Conservation (phyloP, 1,140 invertebrate genomes). For the Anastatus disparis region DNA sequence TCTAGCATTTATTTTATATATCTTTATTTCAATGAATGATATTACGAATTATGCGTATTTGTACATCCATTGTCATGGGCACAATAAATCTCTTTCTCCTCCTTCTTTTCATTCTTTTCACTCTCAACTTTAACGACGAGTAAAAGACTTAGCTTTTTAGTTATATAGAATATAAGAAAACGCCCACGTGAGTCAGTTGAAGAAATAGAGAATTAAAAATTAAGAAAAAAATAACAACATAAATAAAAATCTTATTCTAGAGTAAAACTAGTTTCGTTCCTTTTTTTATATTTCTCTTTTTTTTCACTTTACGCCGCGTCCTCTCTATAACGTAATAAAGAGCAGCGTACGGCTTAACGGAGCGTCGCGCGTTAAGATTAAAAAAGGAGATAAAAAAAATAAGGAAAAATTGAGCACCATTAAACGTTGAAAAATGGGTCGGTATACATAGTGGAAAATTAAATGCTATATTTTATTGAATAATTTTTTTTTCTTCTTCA, state of each 20-base stretch:
- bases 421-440: slow-evolving; percentile 2
- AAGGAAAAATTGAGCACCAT: neutral
- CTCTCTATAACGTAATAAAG: slow-evolving; percentile 1
- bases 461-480: slow-evolving; percentile 5
- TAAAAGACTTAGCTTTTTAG: neutral
- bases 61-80: slow-evolving; percentile 28
- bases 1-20: slow-evolving; percentile 10
- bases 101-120: neutral
- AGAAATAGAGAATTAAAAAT: neutral
- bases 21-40: slow-evolving; percentile 34
- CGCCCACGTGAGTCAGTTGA: slow-evolving; percentile 1
- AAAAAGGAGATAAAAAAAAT: slow-evolving; percentile 15
- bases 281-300: neutral
- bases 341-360: neutral
- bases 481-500: no score
- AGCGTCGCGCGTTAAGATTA: neutral
- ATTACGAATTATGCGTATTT: slow-evolving; percentile 35
- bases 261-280: no score
- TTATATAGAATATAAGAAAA: slow-evolving; percentile 27
- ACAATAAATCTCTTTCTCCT: slow-evolving; percentile 25
- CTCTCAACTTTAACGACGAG: neutral
- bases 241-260: no score
- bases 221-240: no score
- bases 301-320: neutral
- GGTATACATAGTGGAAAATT: neutral